Evolutionary conservation across 2,888 invertebrate species (phyloP).

Genomic region (Scelioninae gen. 2): DNA sequence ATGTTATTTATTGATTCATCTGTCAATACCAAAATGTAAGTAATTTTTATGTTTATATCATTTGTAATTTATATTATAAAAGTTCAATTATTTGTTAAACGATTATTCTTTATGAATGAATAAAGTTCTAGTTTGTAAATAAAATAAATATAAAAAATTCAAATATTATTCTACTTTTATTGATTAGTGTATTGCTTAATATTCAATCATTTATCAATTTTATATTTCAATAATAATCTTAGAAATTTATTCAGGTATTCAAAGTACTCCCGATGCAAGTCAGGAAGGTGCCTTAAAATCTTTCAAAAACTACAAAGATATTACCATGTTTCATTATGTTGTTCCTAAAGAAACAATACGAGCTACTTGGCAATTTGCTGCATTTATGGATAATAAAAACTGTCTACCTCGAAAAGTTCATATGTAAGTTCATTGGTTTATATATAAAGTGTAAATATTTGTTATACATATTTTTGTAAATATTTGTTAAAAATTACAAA

Average conservation of each 20-base stretch:
- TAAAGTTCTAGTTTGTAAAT: too few species aligned
- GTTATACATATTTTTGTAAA: too few species aligned
- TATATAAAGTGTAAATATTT: too few species aligned
- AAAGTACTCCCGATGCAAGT: constrained; percentile 74
- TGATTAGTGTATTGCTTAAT: too few species aligned
- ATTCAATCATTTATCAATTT: too few species aligned
- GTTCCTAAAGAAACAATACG: constrained; percentile 75
- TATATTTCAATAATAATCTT: too few species aligned
- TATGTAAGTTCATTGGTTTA: constrained; percentile 73
- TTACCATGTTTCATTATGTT: constrained; percentile 76
- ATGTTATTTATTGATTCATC: constrained; percentile 6
- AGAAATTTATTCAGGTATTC: constrained; percentile 29
- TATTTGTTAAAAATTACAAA: too few species aligned
- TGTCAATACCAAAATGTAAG: constrained; percentile 35
- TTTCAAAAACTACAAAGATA: constrained; percentile 76
- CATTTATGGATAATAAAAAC: constrained; percentile 75
- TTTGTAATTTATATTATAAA: constrained; percentile 1
- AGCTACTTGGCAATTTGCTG: constrained; percentile 77
- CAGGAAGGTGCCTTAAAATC: constrained; percentile 76
- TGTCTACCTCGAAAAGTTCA: constrained; percentile 75
- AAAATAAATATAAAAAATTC: too few species aligned
- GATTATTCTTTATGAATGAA: too few species aligned
- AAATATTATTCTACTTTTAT: too few species aligned
- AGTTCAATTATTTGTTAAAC: too few species aligned
- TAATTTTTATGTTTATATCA: constrained; percentile 7